phyloP scores from a whole-genome alignment of 1,140 invertebrate genomes.

The Battus philenor region DNA sequence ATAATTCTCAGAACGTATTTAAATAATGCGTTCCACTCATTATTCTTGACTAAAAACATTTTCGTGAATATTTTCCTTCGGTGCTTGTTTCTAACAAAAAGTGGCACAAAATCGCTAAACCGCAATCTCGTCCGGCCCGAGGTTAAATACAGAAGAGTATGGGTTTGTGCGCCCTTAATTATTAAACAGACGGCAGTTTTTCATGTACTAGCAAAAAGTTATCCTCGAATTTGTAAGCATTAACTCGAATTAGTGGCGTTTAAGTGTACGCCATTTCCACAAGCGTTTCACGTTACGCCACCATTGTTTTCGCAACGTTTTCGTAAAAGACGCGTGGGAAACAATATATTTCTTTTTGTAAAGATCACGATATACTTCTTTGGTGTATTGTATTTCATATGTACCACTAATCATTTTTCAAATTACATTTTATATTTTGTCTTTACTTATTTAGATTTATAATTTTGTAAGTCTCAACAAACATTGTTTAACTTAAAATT shows the following conservation, averaged over 20 bases:
- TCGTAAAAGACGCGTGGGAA: background rate
- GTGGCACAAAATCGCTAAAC: constrained; percentile 6
- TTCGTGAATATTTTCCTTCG: constrained; percentile 4
- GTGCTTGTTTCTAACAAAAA: constrained; percentile 1
- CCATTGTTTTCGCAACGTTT: background rate
- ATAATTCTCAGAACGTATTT: background rate
- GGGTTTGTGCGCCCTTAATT: constrained; percentile 8
- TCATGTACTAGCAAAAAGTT: constrained; percentile 4
- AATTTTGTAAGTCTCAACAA: too few relatives aligned
- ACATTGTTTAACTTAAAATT: too few relatives aligned
- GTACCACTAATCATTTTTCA: too few relatives aligned
- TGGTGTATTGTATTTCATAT: too few relatives aligned
- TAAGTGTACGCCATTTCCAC: background rate
- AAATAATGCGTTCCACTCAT: constrained; percentile 1
- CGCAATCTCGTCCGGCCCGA: constrained; percentile 2
- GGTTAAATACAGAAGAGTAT: constrained; percentile 10
- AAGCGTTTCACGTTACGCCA: background rate
- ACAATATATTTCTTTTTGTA: too few relatives aligned
- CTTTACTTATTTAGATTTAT: too few relatives aligned
- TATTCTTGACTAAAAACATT: constrained; percentile 9
- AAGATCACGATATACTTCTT: too few relatives aligned
- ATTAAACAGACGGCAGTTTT: constrained; percentile 10
- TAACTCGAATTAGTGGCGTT: constrained; percentile 9
- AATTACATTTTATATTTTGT: too few relatives aligned
- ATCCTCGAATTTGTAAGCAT: constrained; percentile 5